Evolutionary conservation across 37 sponge, comb jelly and placozoan species (phyloP), one percentile per base, ranked within the genome.

Genomic region (Bolinopsis microptera): DNA sequence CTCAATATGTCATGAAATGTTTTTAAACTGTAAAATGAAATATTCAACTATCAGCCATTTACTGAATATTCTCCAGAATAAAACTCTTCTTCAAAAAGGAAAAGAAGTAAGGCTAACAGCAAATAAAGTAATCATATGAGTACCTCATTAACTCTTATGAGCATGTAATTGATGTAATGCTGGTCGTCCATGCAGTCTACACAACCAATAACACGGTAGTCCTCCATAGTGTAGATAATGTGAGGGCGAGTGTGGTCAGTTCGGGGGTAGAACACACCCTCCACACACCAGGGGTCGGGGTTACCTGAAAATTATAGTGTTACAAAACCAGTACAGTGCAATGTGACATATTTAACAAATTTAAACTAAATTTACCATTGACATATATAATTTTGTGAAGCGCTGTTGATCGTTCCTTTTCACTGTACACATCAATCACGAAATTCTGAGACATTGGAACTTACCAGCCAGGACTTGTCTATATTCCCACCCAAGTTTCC

Each of bases 221-320:
- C 61, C 90, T 86, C 90, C 35, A 86, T 28, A 8, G 90, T 86
- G 90, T 86, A 86, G 2, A 86, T 28, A 40, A 86, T 86, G 90
- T 86, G 90, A 27, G 90, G 90, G 0, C 28, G 26, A 22, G 32
- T 41, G 90, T 41, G 41, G 61, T 86, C 36, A 86, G 36, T 26
- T 21, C 90, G 32, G 0, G 90, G 90, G 90, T 86, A 86, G 5
- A 16, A 13, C 9, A 8, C 2, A 34, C 28, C 21, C 28, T 86
- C 90, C 61, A 86, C 61, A 86, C 90, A 86, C 90, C 90, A 86
- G 23, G 90, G 90, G 31, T 86, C 90, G 18, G 41, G 90, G 90
- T 86, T 86, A 36, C 90, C 90, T 86, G 90, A n/a, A 27, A 3
- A 31, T 22, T 80, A 31, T 22, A 70, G 27, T 70, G 27, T 23